Evolutionary conservation across 2,113 vertebrate genomes (phyloP).

Genomic region (Ondatra zibethicus): DNA sequence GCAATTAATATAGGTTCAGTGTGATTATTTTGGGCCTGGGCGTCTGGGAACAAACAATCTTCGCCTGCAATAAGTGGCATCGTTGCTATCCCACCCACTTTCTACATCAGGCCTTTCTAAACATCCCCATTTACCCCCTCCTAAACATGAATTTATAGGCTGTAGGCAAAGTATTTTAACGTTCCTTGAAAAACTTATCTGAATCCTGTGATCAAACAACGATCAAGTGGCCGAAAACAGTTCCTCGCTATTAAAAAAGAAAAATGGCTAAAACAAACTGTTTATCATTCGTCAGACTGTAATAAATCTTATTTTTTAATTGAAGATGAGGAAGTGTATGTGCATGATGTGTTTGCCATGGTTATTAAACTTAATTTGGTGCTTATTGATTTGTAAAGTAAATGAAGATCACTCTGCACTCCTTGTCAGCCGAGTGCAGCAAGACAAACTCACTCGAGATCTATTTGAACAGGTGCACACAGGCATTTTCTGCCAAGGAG

Average conservation of each 20-base stretch:
- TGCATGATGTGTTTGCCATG: conserved; percentile 39
- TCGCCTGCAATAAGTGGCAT: neutral
- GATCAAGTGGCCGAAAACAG: conserved; percentile 40
- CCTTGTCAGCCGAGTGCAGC: conserved; percentile 36
- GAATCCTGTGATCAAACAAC: conserved; percentile 35
- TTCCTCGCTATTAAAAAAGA: neutral
- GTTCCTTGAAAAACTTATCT: neutral
- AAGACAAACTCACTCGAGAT: conserved; percentile 18
- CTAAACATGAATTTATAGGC: neutral
- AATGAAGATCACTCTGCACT: conserved; percentile 35
- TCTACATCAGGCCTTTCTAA: neutral
- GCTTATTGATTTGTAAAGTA: conserved; percentile 63
- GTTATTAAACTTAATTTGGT: conserved; percentile 65
- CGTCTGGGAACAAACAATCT: too few species aligned
- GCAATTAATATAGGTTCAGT: too few species aligned
- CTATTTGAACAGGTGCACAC: conserved; percentile 65
- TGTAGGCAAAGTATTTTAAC: neutral
- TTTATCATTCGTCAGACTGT: conserved; percentile 64
- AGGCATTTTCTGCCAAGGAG: conserved; percentile 17
- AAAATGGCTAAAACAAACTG: neutral
- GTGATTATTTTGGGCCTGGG: too few species aligned
- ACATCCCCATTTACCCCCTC: neutral
- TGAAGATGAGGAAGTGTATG: conserved; percentile 7
- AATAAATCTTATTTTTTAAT: conserved; percentile 37
- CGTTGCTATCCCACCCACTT: too few species aligned